phyloP scores from a whole-genome alignment of 2,888 invertebrate species.

The Plebejus argus region DNA sequence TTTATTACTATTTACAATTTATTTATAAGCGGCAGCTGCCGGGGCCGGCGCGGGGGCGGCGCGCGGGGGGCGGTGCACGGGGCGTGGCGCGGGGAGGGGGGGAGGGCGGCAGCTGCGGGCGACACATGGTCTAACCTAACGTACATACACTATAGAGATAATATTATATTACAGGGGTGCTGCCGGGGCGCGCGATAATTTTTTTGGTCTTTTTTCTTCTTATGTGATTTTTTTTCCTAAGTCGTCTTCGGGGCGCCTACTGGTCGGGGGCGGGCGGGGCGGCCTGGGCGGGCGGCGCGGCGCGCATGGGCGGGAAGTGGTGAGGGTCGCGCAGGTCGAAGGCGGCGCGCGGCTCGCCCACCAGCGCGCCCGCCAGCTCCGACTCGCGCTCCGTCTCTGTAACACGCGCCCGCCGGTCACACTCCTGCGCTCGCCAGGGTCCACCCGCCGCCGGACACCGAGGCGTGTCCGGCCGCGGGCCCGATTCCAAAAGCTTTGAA shows the following conservation, averaged over 20 bases:
- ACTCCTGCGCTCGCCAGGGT: not conserved
- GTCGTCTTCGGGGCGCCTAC: constrained; percentile 32
- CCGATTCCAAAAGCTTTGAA: no score
- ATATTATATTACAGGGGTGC: constrained; percentile 19
- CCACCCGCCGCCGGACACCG: not conserved
- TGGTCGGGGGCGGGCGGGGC: constrained; percentile 38
- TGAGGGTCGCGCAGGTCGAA: constrained; percentile 90
- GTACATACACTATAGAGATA: constrained; percentile 18
- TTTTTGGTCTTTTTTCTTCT: constrained; percentile 28
- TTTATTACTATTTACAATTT: constrained; percentile 68
- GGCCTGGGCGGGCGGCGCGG: constrained; percentile 38
- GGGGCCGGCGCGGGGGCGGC: not conserved
- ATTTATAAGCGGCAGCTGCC: constrained; percentile 45
- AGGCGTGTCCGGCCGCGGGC: no score
- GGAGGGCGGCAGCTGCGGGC: not conserved
- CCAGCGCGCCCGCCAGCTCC: constrained; percentile 87
- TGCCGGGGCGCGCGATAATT: not conserved
- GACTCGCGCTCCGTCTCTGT: constrained; percentile 87
- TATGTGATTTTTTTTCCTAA: constrained; percentile 30
- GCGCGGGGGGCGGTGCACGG: not conserved
- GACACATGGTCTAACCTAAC: not conserved
- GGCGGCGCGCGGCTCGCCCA: constrained; percentile 82
- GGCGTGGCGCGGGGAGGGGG: not conserved
- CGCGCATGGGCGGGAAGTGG: constrained; percentile 90
- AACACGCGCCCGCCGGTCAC: constrained; percentile 27